These are phyloP conservation scores for Agrypnus murinus DNA, from an alignment of 2,888 invertebrate genomes.

Conservation along the genomic window DNA sequence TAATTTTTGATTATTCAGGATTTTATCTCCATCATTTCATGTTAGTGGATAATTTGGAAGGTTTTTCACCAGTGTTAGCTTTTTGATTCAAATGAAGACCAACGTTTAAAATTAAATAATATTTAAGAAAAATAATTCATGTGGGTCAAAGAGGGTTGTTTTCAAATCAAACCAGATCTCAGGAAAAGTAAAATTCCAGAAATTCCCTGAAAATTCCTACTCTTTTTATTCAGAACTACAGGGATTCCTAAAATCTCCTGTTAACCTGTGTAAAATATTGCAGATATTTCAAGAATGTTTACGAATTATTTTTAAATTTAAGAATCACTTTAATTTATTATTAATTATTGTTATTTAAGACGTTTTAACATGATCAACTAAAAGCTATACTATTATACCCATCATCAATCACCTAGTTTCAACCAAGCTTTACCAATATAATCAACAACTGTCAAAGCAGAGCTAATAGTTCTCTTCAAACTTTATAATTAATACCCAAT, in stretches of 20 bases:
- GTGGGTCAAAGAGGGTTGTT: no score
- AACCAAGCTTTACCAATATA: slow-evolving; percentile 27
- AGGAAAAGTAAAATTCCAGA: slow-evolving; percentile 13
- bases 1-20: no score
- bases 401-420: slow-evolving; percentile 25
- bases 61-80: no score
- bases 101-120: no score
- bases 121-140: no score
- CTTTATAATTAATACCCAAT: slow-evolving; percentile 22
- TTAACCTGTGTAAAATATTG: slow-evolving; percentile 24
- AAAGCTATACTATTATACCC: slow-evolving; percentile 28
- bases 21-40: no score
- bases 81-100: no score
- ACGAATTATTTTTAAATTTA: no score
- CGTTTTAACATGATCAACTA: no score
- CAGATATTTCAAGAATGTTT: slow-evolving; percentile 12
- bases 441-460: slow-evolving; percentile 37
- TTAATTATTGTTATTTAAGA: no score
- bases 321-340: no score
- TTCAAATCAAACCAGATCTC: neutral
- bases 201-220: slow-evolving; percentile 18
- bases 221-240: neutral
- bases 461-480: slow-evolving; percentile 20
- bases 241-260: slow-evolving; percentile 11
- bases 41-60: no score